Percentiles rank a stretch among this genome's conserved stretches.
These are phyloP conservation scores for Lypha dubia DNA, from an alignment of 2,888 invertebrate species.

Conservation along the genomic window DNA sequence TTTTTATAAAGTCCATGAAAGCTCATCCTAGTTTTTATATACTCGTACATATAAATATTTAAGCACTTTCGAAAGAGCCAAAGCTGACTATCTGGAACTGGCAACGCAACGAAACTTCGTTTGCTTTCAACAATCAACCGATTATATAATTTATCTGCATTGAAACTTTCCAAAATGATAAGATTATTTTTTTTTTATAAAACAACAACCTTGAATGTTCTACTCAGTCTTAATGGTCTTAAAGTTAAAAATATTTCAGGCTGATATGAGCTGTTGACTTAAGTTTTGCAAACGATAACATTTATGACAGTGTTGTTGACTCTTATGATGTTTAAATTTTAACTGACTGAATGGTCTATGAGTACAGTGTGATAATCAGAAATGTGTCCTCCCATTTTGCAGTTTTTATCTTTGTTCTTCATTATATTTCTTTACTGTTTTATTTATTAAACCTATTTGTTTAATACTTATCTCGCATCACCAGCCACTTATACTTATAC, in stretches of 20 bases:
- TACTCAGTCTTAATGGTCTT: not conserved
- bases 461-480: constrained; percentile 56
- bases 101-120: too few relatives aligned
- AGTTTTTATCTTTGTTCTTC: constrained; percentile 39
- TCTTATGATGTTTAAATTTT: constrained; percentile 39
- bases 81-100: too few relatives aligned
- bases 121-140: too few relatives aligned
- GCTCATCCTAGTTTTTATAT: too few relatives aligned
- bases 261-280: constrained; percentile 42
- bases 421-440: constrained; percentile 2
- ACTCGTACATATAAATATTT: too few relatives aligned
- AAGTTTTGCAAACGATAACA: constrained; percentile 18
- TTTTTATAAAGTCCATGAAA: too few relatives aligned
- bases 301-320: constrained; percentile 5
- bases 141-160: not conserved
- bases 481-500: constrained; percentile 42
- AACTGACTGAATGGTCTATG: constrained; percentile 6
- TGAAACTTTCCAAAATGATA: not conserved
- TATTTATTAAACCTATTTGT: constrained; percentile 54
- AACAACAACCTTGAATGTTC: constrained; percentile 20
- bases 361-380: not conserved
- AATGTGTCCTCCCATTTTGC: constrained; percentile 4
- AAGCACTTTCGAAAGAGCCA: too few relatives aligned
- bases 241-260: constrained; percentile 9
- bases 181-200: constrained; percentile 1